Evolutionary conservation across 2,113 vertebrate species (phyloP), one percentile per base, ranked within the genome.

Genomic region (Cyphomyrus discorhynchus): DNA sequence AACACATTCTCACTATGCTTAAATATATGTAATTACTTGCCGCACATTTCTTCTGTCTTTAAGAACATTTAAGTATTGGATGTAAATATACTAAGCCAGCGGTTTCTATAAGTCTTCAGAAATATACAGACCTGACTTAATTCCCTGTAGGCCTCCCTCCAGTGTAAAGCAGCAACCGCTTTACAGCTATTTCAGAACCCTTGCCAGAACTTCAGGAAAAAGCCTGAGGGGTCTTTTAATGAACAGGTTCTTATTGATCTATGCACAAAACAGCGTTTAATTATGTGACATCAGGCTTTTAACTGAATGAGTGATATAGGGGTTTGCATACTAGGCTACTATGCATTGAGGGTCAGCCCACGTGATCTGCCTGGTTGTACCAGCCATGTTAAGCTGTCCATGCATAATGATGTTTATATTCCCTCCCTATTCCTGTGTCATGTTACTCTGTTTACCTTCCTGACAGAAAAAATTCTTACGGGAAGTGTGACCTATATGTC

Each of bases 241-340:
- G 95, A 96, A 96, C 94, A 93, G 91, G 88, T 91, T 91, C 88
- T 93, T 95, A 96, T 96, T 94, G 95, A 96, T 96, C 95, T 93
- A 93, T 94, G 92, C 94, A 96, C 95, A 95, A 96, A 96, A 95
- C 94, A 94, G 93, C 94, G 91, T 92, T 96, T 96, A 95, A 96
- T 96, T 96, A 96, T 95, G 93, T 94, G 92, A 89, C 90, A 93
- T 92, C 91, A 93, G 92, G 92, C 93, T 91, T 95, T 95, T 96
- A 94, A 96, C 95, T 95, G 94, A 94, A 92, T 90, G 89, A 93
- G 92, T 88, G 92, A 95, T 94, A 95, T 93, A 92, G 92, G 94
- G 90, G 88, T 93, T 70, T 91, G 92, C 93, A 92, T 90, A 91
- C 93, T 90, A 89, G 93, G 90, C 91, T 93, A 92, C 94, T 92